A percentile compares a stretch with the other conserved stretches of the same genome.
Conservation (phyloP, 2,888 invertebrate species). For the Linnaemya vulpina region DNA sequence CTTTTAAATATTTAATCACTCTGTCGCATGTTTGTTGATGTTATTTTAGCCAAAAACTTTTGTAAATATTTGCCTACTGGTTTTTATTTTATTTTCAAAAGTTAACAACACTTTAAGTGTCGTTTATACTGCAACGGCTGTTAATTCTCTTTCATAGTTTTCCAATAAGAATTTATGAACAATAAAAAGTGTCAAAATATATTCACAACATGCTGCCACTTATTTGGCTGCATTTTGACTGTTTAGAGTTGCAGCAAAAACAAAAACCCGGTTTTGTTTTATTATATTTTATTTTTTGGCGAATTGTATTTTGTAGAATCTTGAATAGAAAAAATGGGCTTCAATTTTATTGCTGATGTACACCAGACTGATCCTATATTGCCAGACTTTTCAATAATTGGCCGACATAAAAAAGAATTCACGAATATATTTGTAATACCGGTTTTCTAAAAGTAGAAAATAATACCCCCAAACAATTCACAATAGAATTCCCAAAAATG, state of each 20-base stretch:
- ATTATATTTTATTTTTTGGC: too few relatives aligned
- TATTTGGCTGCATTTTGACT: background rate
- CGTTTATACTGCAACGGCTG: constrained; percentile 36
- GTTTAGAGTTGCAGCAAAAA: background rate
- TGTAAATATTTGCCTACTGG: constrained; percentile 57
- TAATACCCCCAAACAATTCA: too few relatives aligned
- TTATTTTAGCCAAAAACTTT: constrained; percentile 13
- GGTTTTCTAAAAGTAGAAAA: too few relatives aligned
- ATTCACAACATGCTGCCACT: constrained; percentile 67
- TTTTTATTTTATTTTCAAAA: constrained; percentile 21
- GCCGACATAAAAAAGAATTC: too few relatives aligned
- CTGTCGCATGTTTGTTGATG: background rate
- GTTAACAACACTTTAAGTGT: constrained; percentile 48
- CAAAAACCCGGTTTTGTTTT: background rate
- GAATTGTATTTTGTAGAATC: too few relatives aligned
- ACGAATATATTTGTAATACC: too few relatives aligned
- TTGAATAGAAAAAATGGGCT: too few relatives aligned
- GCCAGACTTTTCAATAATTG: too few relatives aligned
- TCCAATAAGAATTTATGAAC: constrained; percentile 71
- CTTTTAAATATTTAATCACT: constrained; percentile 47
- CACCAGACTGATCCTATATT: too few relatives aligned
- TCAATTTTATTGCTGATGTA: too few relatives aligned
- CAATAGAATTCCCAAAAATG: too few relatives aligned
- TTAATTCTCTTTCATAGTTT: constrained; percentile 59
- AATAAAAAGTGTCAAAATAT: constrained; percentile 68